Conservation (phyloP, 2,888 invertebrate species). For the Noctua janthe region DNA sequence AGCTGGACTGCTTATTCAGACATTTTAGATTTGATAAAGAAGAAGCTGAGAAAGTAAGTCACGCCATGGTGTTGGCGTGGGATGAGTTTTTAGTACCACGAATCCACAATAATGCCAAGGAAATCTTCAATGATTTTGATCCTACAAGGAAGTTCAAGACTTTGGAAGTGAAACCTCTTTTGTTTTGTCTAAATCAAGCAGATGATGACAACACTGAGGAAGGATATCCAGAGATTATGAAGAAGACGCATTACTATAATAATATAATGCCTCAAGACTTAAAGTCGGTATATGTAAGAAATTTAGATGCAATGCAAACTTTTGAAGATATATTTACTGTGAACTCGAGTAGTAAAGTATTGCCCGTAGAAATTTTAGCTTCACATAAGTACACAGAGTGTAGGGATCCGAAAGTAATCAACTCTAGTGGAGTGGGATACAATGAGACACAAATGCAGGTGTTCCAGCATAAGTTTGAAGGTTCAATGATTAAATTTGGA, state of each 20-base stretch:
- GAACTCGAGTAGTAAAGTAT: constrained; percentile 73
- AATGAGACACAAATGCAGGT: constrained; percentile 87
- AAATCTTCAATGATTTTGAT: constrained; percentile 89
- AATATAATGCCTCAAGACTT: constrained; percentile 76
- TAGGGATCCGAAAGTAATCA: constrained; percentile 82
- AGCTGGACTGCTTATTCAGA: constrained; percentile 92
- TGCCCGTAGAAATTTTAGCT: constrained; percentile 82
- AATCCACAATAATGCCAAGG: constrained; percentile 89
- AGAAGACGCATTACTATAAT: constrained; percentile 84
- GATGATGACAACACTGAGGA: constrained; percentile 86
- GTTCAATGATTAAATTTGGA: constrained; percentile 88
- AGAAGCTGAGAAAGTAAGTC: constrained; percentile 86
- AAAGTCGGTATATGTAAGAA: constrained; percentile 80
- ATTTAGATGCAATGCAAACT: constrained; percentile 84
- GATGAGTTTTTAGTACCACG: constrained; percentile 92
- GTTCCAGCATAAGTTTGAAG: constrained; percentile 88
- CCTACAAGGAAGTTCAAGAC: constrained; percentile 82
- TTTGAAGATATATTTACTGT: constrained; percentile 85
- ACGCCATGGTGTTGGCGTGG: constrained; percentile 90
- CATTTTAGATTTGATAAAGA: constrained; percentile 89
- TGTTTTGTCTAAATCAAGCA: constrained; percentile 87
- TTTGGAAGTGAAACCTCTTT: constrained; percentile 77
- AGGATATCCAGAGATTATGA: constrained; percentile 86
- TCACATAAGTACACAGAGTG: constrained; percentile 88
- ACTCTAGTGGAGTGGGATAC: constrained; percentile 79